Conservation (phyloP, 2,797 vertebrate genomes). For the Premnoplex brunnescens region DNA sequence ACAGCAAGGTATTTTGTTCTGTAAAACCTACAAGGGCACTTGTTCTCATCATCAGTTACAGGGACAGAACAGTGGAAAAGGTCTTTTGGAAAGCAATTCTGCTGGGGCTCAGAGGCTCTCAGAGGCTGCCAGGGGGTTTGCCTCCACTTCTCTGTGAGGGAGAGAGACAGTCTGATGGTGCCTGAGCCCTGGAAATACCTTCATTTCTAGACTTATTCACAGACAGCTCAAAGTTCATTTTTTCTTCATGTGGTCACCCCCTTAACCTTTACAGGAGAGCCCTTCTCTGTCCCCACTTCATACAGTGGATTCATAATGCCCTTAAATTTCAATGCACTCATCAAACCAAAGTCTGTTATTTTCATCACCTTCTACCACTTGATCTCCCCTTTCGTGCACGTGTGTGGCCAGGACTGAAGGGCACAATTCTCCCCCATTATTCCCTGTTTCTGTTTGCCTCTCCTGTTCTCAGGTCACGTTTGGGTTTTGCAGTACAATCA, state of each 20-base stretch:
- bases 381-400: no score
- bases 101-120: fast-evolving
- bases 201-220: fast-evolving
- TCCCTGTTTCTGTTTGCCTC: no score
- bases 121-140: background rate
- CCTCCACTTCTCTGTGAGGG: background rate
- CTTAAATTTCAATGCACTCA: background rate
- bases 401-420: no score
- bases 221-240: background rate
- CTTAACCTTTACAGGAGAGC: background rate
- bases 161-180: background rate
- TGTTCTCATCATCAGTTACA: background rate
- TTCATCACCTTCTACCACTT: no score
- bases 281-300: background rate
- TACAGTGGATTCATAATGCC: background rate
- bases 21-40: background rate
- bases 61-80: background rate
- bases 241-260: background rate
- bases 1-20: background rate
- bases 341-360: background rate
- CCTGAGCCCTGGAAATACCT: background rate
- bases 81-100: background rate
- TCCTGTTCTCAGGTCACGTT: no score
- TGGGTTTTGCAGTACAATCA: no score
- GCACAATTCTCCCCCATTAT: no score